phyloP scores from a whole-genome alignment of 2,888 invertebrate genomes.

The Drosophila nigritarsus region DNA sequence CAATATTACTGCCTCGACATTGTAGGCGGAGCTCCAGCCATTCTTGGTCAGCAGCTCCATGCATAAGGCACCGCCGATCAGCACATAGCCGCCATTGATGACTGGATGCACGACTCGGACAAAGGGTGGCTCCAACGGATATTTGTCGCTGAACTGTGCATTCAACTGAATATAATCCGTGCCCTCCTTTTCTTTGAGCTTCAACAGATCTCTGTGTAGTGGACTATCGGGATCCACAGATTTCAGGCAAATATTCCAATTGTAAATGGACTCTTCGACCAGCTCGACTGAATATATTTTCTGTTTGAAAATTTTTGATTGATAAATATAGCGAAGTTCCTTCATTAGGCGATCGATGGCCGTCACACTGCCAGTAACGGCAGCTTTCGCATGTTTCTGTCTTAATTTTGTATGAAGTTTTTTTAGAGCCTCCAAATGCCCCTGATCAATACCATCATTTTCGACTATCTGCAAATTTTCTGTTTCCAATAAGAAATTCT shows the following conservation, averaged over 20 bases:
- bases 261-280: slow-evolving; percentile 98
- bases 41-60: slow-evolving; percentile 99
- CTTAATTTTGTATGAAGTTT: slow-evolving; percentile 97
- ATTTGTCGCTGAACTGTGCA: slow-evolving; percentile 98
- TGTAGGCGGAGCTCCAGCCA: slow-evolving; percentile 99
- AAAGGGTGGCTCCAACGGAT: slow-evolving; percentile 99
- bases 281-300: slow-evolving; percentile 94
- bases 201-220: slow-evolving; percentile 95
- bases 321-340: slow-evolving; percentile 98
- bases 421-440: slow-evolving; percentile 95
- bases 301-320: slow-evolving; percentile 98
- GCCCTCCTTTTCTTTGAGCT: slow-evolving; percentile 97
- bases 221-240: slow-evolving; percentile 99
- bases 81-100: slow-evolving; percentile 97
- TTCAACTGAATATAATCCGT: slow-evolving; percentile 97
- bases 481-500: slow-evolving; percentile 88
- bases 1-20: slow-evolving; percentile 99
- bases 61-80: slow-evolving; percentile 99
- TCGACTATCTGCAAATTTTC: slow-evolving; percentile 86
- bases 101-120: slow-evolving; percentile 98
- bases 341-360: slow-evolving; percentile 99
- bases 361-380: slow-evolving; percentile 98
- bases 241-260: slow-evolving; percentile 98
- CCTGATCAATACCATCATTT: slow-evolving; percentile 93
- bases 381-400: slow-evolving; percentile 96